Evolutionary conservation across 2,888 invertebrate species (phyloP).

Genomic region (Phyllotreta striolata): DNA sequence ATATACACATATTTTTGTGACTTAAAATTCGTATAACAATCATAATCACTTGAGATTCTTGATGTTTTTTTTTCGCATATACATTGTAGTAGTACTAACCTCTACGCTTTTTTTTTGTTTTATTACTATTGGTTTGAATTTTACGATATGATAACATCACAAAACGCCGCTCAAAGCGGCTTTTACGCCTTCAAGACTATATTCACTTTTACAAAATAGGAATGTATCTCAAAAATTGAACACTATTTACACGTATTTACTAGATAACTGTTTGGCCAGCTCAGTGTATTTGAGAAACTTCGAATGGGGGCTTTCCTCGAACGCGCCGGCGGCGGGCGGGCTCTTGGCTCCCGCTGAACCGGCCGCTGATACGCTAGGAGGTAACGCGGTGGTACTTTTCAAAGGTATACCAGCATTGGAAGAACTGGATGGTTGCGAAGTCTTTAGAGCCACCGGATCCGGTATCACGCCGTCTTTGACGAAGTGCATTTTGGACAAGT

Average conservation of each 20-base stretch:
- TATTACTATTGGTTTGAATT: slow-evolving; percentile 53
- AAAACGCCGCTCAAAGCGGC: slow-evolving; percentile 62
- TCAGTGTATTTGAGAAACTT: slow-evolving; percentile 99
- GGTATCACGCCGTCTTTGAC: slow-evolving; percentile 90
- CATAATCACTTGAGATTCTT: slow-evolving; percentile 59
- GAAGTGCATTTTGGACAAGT: slow-evolving; percentile 94
- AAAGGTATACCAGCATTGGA: slow-evolving; percentile 51
- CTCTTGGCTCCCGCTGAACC: slow-evolving; percentile 54
- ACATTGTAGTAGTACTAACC: slow-evolving; percentile 49
- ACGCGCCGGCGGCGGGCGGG: slow-evolving; percentile 63
- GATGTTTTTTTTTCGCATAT: slow-evolving; percentile 54
- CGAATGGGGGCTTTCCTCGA: slow-evolving; percentile 93
- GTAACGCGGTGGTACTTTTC: slow-evolving; percentile 49
- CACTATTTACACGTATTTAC: slow-evolving; percentile 86
- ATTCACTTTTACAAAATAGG: slow-evolving; percentile 50
- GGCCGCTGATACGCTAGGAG: slow-evolving; percentile 48
- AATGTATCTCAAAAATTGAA: slow-evolving; percentile 44
- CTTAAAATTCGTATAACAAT: slow-evolving; percentile 62
- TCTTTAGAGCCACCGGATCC: slow-evolving; percentile 73
- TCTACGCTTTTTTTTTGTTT: slow-evolving; percentile 41
- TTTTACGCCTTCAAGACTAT: slow-evolving; percentile 53
- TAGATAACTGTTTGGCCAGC: slow-evolving; percentile 96
- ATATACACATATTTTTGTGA: slow-evolving; percentile 58
- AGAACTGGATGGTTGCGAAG: slow-evolving; percentile 55
- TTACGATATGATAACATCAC: slow-evolving; percentile 83